Evolutionary conservation across 2,888 invertebrate species (phyloP).

Genomic region (Lasioglossum calceatum): DNA sequence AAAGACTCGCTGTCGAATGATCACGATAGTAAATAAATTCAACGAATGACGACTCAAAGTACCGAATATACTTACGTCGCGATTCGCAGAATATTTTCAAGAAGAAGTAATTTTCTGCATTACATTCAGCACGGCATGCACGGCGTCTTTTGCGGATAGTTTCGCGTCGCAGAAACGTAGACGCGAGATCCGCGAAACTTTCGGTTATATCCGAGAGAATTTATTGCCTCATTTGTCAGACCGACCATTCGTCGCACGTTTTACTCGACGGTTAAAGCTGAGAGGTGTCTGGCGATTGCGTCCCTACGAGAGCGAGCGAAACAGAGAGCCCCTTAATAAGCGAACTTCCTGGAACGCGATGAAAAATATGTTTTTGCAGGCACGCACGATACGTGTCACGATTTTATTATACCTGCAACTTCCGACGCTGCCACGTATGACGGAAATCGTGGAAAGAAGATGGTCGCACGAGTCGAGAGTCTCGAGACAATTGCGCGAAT

Average conservation of each 20-base stretch:
- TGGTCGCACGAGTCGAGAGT: conserved; percentile 29
- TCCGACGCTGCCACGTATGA: conserved; percentile 76
- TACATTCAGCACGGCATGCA: not conserved
- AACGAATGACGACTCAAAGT: too few species aligned
- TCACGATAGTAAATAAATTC: too few species aligned
- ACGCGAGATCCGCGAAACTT: conserved; percentile 66
- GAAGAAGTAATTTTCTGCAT: conserved; percentile 18
- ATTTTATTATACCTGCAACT: conserved; percentile 79
- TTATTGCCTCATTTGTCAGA: conserved; percentile 72
- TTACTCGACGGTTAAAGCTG: conserved; percentile 70
- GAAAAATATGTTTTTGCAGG: conserved; percentile 81
- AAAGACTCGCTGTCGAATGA: too few species aligned
- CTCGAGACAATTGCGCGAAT: conserved; percentile 46
- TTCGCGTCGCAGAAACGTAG: conserved; percentile 46
- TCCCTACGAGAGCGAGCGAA: conserved; percentile 42
- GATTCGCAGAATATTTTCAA: not conserved
- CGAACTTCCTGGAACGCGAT: conserved; percentile 81
- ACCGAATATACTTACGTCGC: too few species aligned
- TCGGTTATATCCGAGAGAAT: conserved; percentile 69
- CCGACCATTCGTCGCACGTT: conserved; percentile 80
- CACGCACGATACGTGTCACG: conserved; percentile 82
- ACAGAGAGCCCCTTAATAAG: conserved; percentile 74
- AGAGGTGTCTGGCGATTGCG: conserved; percentile 67
- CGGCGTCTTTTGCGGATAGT: conserved; percentile 26
- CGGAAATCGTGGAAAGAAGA: conserved; percentile 58